These are phyloP conservation scores for Melanotaenia duboulayi DNA, from an alignment of 2,113 vertebrate species.

Conservation along the genomic window DNA sequence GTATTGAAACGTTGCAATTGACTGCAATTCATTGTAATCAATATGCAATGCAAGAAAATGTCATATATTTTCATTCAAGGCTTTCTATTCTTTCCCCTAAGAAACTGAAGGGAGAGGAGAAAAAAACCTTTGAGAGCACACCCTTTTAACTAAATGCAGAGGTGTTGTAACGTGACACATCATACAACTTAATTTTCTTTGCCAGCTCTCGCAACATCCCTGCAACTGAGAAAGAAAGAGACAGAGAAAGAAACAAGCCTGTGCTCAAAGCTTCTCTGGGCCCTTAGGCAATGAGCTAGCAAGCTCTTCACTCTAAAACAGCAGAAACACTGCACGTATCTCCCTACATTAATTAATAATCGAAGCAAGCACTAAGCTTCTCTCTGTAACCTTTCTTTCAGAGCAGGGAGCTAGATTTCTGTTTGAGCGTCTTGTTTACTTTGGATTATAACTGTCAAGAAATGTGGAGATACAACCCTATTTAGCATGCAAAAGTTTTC, in stretches of 20 bases:
- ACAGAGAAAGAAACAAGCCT: constrained; percentile 10
- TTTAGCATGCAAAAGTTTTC: constrained; percentile 33
- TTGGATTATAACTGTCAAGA: constrained; percentile 41
- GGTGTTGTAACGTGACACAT: constrained; percentile 21
- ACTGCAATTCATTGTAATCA: too few relatives aligned
- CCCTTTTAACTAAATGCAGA: constrained; percentile 35
- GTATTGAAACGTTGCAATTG: too few relatives aligned
- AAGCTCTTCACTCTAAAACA: constrained; percentile 49
- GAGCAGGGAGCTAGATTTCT: constrained; percentile 55
- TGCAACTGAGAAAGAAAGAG: constrained; percentile 35
- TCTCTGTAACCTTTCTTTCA: constrained; percentile 55
- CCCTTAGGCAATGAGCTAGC: constrained; percentile 44
- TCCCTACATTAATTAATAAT: constrained; percentile 67
- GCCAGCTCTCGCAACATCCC: constrained; percentile 31
- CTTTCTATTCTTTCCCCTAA: neutral
- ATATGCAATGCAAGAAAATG: neutral
- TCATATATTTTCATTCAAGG: neutral
- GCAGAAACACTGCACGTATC: constrained; percentile 46
- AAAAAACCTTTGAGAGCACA: constrained; percentile 13
- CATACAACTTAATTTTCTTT: constrained; percentile 21
- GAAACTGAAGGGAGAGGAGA: rapidly evolving
- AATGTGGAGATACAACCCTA: constrained; percentile 8
- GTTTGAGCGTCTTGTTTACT: constrained; percentile 61
- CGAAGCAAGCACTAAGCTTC: constrained; percentile 21
- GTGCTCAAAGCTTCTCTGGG: constrained; percentile 56